Conservation (phyloP, 2,113 vertebrate genomes). For the Oreochromis tanganicae region DNA sequence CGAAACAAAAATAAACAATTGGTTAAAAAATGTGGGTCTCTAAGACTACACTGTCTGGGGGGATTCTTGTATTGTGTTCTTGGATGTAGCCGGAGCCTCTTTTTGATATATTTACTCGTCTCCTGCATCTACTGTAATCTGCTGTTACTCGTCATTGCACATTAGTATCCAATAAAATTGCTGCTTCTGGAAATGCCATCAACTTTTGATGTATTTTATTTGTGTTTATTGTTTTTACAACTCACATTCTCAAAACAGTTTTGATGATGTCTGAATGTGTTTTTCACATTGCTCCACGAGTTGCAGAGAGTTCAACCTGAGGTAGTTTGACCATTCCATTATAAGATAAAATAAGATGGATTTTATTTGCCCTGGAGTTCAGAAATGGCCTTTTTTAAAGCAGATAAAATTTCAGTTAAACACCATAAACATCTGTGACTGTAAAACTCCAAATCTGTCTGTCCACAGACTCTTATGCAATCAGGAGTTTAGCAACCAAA, state of each 20-base stretch:
- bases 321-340: background rate
- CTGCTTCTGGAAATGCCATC: slow-evolving; percentile 4
- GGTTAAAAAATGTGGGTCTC: background rate
- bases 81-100: background rate
- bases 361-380: background rate
- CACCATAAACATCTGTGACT: background rate
- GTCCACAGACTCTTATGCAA: background rate
- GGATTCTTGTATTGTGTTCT: background rate
- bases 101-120: background rate
- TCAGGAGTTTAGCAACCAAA: background rate
- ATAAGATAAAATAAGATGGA: background rate
- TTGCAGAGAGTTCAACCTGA: background rate
- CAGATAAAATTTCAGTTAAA: background rate
- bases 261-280: background rate
- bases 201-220: background rate
- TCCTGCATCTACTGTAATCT: background rate
- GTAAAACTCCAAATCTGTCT: background rate
- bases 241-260: background rate
- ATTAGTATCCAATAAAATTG: slow-evolving; percentile 20
- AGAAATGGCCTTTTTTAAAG: background rate
- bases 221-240: background rate
- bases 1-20: background rate
- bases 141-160: background rate
- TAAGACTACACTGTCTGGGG: background rate
- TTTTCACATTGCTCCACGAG: background rate